Evolutionary conservation across 1,140 invertebrate genomes (phyloP).

Genomic region (Leptinotarsa defecta): DNA sequence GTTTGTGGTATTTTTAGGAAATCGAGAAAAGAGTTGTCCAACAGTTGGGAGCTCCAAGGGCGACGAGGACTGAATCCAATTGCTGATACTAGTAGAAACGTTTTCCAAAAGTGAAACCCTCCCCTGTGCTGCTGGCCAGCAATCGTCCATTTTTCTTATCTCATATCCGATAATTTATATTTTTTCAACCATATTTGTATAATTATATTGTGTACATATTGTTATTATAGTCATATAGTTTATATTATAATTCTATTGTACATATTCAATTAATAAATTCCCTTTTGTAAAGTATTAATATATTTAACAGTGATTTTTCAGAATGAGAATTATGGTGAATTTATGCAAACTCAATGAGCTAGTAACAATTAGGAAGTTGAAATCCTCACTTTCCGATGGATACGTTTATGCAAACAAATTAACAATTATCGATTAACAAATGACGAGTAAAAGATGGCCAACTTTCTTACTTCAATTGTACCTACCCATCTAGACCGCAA

Average conservation of each 20-base stretch:
- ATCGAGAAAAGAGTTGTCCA: constrained; percentile 56
- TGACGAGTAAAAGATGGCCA: too few relatives aligned
- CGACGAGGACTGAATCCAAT: constrained; percentile 47
- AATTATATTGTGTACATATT: constrained; percentile 51
- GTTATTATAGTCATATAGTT: constrained; percentile 56
- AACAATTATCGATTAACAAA: too few relatives aligned
- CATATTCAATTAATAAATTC: constrained; percentile 38
- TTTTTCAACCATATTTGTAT: constrained; percentile 43
- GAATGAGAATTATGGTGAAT: too few relatives aligned
- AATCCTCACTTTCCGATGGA: too few relatives aligned
- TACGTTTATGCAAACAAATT: too few relatives aligned
- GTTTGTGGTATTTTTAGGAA: constrained; percentile 45
- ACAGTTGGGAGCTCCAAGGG: constrained; percentile 53
- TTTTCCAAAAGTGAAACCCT: constrained; percentile 15
- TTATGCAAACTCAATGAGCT: too few relatives aligned
- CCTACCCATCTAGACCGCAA: too few relatives aligned
- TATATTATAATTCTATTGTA: constrained; percentile 54
- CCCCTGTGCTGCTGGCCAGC: constrained; percentile 42
- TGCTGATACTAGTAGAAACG: constrained; percentile 24
- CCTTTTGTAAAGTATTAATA: constrained; percentile 27
- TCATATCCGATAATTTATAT: constrained; percentile 36
- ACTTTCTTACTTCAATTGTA: too few relatives aligned
- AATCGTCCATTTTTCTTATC: constrained; percentile 43
- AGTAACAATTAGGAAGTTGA: too few relatives aligned
- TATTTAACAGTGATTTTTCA: neutral